phyloP scores from a whole-genome alignment of 2,888 invertebrate genomes.

The Busseola fusca region DNA sequence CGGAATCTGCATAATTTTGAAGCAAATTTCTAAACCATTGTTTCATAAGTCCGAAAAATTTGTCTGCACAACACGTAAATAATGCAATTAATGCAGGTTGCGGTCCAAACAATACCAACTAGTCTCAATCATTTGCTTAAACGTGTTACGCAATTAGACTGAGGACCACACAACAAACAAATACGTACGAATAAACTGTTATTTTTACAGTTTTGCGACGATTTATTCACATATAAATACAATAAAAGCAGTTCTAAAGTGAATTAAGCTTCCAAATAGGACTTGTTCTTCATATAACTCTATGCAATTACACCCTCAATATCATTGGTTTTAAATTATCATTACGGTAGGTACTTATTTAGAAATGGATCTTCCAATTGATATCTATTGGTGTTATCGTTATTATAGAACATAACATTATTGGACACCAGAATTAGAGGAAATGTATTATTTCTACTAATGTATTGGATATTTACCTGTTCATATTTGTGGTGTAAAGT shows the following conservation, averaged over 20 bases:
- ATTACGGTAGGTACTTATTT: conserved; percentile 1
- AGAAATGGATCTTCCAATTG: conserved; percentile 20
- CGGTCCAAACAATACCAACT: too few species aligned
- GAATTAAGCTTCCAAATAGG: neutral
- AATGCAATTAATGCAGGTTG: too few species aligned
- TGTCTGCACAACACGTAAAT: too few species aligned
- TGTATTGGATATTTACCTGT: conserved; percentile 25
- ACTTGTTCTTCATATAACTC: conserved; percentile 3
- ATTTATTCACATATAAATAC: conserved; percentile 1
- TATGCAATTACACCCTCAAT: conserved; percentile 11
- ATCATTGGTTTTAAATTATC: conserved; percentile 15
- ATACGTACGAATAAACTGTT: neutral
- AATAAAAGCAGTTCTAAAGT: neutral
- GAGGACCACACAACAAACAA: neutral
- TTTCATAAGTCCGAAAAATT: too few species aligned
- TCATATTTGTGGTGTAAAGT: neutral
- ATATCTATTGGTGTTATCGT: conserved; percentile 28
- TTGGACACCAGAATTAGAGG: conserved; percentile 11
- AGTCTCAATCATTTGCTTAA: too few species aligned
- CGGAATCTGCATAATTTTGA: too few species aligned
- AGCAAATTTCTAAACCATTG: too few species aligned
- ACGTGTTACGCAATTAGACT: too few species aligned
- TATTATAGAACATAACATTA: conserved; percentile 12
- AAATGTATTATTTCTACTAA: conserved; percentile 18
- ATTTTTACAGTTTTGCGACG: neutral